phyloP scores from a whole-genome alignment of 2,888 invertebrate species.

The Leptopilina syphax region DNA sequence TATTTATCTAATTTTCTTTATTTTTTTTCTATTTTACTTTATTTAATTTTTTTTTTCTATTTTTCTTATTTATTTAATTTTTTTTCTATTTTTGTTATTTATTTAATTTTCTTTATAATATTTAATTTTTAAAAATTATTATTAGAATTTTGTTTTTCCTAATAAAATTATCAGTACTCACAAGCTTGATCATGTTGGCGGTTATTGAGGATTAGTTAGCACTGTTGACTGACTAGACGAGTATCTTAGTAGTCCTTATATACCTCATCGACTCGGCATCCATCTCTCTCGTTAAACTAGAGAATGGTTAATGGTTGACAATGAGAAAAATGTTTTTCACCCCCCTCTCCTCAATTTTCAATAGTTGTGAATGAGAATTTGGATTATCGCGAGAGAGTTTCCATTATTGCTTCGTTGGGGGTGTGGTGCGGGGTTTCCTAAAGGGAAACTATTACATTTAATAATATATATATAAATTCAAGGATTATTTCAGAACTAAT shows the following conservation, averaged over 20 bases:
- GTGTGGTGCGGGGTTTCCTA: conserved; percentile 7
- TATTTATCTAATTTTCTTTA: no score
- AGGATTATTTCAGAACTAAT: conserved; percentile 40
- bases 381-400: conserved; percentile 15
- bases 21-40: no score
- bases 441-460: not conserved
- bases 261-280: conserved; percentile 15
- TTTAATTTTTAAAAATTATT: no score
- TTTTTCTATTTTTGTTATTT: no score
- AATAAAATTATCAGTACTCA: conserved; percentile 73
- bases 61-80: no score
- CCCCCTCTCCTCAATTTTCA: not conserved
- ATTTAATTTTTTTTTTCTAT: no score
- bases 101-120: no score
- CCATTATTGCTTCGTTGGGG: not conserved
- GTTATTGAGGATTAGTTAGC: conserved; percentile 39
- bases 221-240: conserved; percentile 38
- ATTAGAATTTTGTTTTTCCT: not conserved
- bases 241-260: conserved; percentile 26
- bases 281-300: conserved; percentile 5
- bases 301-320: conserved; percentile 32
- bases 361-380: conserved; percentile 10
- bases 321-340: conserved; percentile 28
- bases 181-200: conserved; percentile 81
- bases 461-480: no score